phyloP scores from a whole-genome alignment of 2,113 vertebrate species.

The Boulengeromyrus knoepffleri region DNA sequence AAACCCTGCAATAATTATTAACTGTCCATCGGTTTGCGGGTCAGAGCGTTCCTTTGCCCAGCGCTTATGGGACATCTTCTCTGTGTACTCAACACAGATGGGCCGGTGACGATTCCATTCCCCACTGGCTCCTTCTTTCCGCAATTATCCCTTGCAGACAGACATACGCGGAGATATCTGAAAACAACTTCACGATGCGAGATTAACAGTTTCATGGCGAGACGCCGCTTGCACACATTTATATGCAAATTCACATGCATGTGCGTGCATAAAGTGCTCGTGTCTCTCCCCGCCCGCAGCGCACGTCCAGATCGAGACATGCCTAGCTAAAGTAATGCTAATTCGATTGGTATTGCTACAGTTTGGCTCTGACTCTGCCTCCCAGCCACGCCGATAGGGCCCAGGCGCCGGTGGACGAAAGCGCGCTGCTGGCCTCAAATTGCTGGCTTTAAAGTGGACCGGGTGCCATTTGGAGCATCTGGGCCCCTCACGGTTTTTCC shows the following conservation, averaged over 20 bases:
- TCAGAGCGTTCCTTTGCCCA: not conserved
- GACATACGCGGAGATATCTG: not conserved
- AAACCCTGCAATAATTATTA: not conserved
- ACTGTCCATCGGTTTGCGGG: not conserved
- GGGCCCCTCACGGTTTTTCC: not conserved
- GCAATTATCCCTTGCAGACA: not conserved
- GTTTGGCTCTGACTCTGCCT: not conserved
- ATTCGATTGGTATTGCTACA: not conserved
- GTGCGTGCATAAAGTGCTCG: not conserved
- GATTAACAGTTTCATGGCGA: not conserved
- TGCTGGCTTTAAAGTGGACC: not conserved
- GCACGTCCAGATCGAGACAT: not conserved
- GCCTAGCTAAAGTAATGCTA: not conserved
- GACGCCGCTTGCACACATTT: not conserved
- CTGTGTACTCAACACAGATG: not conserved
- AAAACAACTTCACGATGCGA: not conserved
- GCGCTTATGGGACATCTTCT: not conserved
- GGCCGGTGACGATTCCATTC: not conserved
- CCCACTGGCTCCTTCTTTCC: not conserved
- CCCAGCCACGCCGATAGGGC: not conserved
- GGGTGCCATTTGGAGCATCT: not conserved
- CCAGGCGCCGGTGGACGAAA: not conserved
- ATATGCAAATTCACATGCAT: not conserved
- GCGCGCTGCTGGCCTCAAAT: not conserved
- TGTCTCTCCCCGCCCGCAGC: not conserved